A percentile compares a stretch with the other conserved stretches of the same genome.
These are phyloP conservation scores for Brachirus orientalis DNA, from an alignment of 2,113 vertebrate genomes.

Conservation along the genomic window DNA sequence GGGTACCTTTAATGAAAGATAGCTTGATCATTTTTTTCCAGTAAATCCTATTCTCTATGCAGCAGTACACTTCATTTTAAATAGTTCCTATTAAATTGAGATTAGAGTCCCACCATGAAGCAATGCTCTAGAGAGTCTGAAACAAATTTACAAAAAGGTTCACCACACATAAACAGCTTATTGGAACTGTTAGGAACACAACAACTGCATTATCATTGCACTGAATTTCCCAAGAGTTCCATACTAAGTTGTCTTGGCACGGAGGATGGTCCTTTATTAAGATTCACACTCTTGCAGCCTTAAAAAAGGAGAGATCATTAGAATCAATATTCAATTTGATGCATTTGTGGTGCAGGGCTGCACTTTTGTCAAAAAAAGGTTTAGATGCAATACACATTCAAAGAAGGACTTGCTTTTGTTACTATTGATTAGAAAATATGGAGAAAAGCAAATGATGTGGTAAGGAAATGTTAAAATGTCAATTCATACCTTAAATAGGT, in stretches of 20 bases:
- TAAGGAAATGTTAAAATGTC: too few species aligned
- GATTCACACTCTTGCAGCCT: constrained; percentile 59
- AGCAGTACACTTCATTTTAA: constrained; percentile 48
- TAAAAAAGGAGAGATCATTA: constrained; percentile 64
- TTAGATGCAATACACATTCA: constrained; percentile 42
- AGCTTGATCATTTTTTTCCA: constrained; percentile 27
- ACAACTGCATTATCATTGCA: constrained; percentile 41
- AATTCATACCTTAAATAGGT: too few species aligned
- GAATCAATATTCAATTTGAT: constrained; percentile 69
- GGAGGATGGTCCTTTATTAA: constrained; percentile 60
- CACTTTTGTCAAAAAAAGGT: too few species aligned
- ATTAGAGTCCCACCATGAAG: constrained; percentile 42
- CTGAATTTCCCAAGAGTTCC: constrained; percentile 50
- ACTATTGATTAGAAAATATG: constrained; percentile 43
- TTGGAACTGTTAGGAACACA: constrained; percentile 37
- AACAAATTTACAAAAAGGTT: constrained; percentile 49
- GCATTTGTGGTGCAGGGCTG: too few species aligned
- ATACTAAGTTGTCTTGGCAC: constrained; percentile 50
- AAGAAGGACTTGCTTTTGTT: constrained; percentile 39
- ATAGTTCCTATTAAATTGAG: constrained; percentile 52
- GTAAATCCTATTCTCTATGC: constrained; percentile 36
- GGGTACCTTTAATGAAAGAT: constrained; percentile 50
- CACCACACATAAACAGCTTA: constrained; percentile 24
- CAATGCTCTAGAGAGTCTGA: constrained; percentile 30
- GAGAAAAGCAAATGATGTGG: too few species aligned